These are phyloP conservation scores for Rhinoraja longicauda DNA, from an alignment of 2,797 vertebrate species.

Conservation along the genomic window DNA sequence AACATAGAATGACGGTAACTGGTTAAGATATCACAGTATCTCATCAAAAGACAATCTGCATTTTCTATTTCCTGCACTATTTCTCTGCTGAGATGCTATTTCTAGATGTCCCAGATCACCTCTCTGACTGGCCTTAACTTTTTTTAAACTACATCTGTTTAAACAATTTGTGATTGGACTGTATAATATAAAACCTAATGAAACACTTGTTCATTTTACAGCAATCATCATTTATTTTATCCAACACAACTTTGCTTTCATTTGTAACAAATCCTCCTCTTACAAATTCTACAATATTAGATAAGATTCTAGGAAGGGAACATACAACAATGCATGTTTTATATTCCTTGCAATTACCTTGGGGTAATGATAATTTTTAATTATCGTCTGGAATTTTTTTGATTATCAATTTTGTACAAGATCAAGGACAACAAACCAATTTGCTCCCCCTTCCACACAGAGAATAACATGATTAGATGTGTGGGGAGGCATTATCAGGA, in stretches of 20 bases:
- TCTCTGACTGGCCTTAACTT: not conserved
- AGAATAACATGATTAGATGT: constrained; percentile 10
- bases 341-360: too few relatives aligned
- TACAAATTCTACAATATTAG: not conserved
- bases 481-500: not conserved
- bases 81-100: not conserved
- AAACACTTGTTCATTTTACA: not conserved
- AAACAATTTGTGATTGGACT: too few relatives aligned
- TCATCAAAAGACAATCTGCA: not conserved
- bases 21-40: not conserved
- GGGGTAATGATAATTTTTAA: not conserved
- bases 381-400: not conserved
- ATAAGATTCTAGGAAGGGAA: not conserved
- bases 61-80: not conserved
- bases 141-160: not conserved
- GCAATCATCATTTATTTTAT: not conserved
- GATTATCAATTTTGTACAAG: not conserved
- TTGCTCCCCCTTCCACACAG: not conserved
- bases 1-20: constrained; percentile 34
- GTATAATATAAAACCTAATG: not conserved
- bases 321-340: too few relatives aligned
- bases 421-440: not conserved
- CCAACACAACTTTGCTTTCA: not conserved
- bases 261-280: not conserved
- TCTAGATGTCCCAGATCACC: not conserved